Evolutionary conservation across 2,797 vertebrate species (phyloP), one percentile per base, ranked within the genome.

Genomic region (Sebastes minor): DNA sequence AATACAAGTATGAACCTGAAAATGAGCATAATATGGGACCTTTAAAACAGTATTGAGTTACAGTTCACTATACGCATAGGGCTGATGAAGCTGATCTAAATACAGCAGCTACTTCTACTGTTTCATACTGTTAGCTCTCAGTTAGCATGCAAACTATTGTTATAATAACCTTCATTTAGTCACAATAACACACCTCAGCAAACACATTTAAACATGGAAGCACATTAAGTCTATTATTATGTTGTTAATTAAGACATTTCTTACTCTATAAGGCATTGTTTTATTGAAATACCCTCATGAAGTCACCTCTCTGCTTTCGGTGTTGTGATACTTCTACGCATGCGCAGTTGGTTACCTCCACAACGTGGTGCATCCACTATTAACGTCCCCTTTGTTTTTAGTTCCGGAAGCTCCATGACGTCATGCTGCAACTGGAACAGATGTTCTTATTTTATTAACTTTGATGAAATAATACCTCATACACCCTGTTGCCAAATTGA

Each of bases 81-180:
- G 1, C 9, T 22, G 32, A 12, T 2, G 20, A 57, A 1, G 22
- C 12, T 55, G 46, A 42, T 18, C 9, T 35, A n/a, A 16, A 59
- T 1, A 64, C 8, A 49, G 1, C 3, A 59, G 7, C 2, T 20
- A 30, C 2, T 12, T 0, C 3, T n/a, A 13, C 46, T 49, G 46
- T 60, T 55, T 68, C 38, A 81, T 8, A 42, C 25, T 68, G 56
- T 32, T 82, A 84, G 79, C 86, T 52, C 23, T 3, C 46, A 8
- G 27, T 84, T 92, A 91, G 87, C 89, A 82, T 75, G 64, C 8
- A 65, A 86, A 66, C 82, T 87, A 46, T 76, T 87, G 83, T 79
- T 83, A 22, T 61, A 14, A 18, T 71, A 75, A 59, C 59, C 35
- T 83, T 66, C 18, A 46, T 12, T 25, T 8, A 6, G 8, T 23